Conservation (phyloP, 2,113 vertebrate genomes). For the Anas platyrhynchos region DNA sequence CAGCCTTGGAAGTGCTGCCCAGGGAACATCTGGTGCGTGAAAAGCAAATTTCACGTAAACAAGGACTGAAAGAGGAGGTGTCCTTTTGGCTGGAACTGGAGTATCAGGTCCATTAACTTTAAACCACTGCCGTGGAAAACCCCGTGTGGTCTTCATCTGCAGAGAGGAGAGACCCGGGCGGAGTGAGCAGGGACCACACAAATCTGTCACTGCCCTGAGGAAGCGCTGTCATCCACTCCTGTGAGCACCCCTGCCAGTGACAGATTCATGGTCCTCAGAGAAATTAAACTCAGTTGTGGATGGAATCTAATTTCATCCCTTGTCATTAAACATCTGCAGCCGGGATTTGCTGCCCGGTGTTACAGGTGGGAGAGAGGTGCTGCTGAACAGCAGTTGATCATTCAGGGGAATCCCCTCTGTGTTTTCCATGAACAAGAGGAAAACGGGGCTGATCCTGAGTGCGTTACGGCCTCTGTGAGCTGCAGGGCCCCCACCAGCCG, state of each 20-base stretch:
- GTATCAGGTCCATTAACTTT: background rate
- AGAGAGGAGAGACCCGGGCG: background rate
- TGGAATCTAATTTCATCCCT: background rate
- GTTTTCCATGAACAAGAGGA: background rate
- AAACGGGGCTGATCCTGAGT: background rate
- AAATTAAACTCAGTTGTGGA: background rate
- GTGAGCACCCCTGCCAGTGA: background rate
- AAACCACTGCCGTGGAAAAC: background rate
- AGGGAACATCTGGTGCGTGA: background rate
- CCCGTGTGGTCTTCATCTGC: background rate
- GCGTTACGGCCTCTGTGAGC: background rate
- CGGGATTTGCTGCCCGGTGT: background rate
- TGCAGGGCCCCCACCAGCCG: background rate
- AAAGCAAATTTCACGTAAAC: background rate
- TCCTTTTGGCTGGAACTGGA: background rate
- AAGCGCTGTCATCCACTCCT: background rate
- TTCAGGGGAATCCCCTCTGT: background rate
- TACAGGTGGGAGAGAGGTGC: accelerated
- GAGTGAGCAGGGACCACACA: background rate
- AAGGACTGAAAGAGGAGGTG: background rate
- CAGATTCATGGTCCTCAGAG: background rate
- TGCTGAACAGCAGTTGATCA: background rate
- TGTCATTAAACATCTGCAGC: background rate
- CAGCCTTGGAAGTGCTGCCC: background rate
- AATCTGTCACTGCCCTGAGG: background rate